phyloP scores from a whole-genome alignment of 2,888 invertebrate species.

The Drosophila cyrtoloma region DNA sequence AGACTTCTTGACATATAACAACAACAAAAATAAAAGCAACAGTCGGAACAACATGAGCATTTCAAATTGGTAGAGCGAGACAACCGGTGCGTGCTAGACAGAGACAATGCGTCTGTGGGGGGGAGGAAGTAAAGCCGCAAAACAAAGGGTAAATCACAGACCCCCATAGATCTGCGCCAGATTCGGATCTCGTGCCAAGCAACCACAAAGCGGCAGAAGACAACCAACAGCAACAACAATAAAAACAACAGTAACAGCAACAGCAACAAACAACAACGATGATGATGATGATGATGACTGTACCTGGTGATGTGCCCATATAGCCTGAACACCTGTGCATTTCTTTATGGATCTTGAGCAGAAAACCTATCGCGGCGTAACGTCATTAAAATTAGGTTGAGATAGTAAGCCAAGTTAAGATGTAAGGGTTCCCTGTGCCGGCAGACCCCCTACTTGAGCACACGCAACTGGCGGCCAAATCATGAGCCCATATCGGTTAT shows the following conservation, averaged over 20 bases:
- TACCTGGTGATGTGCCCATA: conserved; percentile 32
- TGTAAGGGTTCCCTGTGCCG: conserved; percentile 47
- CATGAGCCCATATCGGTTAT: conserved; percentile 65
- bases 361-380: conserved; percentile 81
- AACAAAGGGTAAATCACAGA: conserved; percentile 74
- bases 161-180: conserved; percentile 52
- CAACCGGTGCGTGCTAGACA: conserved; percentile 14
- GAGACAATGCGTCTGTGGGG: conserved; percentile 20
- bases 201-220: conserved; percentile 58
- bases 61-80: conserved; percentile 43
- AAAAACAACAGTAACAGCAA: conserved; percentile 15
- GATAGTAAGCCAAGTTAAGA: conserved; percentile 55
- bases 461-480: conserved; percentile 56
- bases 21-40: conserved; percentile 22
- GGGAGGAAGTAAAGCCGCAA: conserved; percentile 41
- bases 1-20: conserved; percentile 71
- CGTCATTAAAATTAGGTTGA: conserved; percentile 81
- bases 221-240: conserved; percentile 9
- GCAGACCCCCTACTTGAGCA: conserved; percentile 30
- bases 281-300: conserved; percentile 42
- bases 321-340: conserved; percentile 73
- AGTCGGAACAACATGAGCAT: conserved; percentile 44
- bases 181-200: conserved; percentile 73
- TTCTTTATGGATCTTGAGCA: conserved; percentile 80
- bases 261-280: conserved; percentile 9